These are phyloP conservation scores for Pagrus major DNA, from an alignment of 2,113 vertebrate genomes.

Conservation along the genomic window DNA sequence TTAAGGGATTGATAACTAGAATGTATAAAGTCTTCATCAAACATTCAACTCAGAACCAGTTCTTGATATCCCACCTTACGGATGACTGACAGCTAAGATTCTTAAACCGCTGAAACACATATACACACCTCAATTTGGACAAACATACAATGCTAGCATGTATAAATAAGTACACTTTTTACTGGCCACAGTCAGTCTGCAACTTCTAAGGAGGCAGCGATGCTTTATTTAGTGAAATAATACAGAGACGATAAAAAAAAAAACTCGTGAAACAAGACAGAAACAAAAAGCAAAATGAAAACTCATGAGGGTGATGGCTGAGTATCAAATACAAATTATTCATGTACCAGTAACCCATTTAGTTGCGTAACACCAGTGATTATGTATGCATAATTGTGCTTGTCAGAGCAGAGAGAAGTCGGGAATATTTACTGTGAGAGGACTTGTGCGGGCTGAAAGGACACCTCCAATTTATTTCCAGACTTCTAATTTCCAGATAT, in stretches of 20 bases:
- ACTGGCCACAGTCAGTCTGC: background rate
- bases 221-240: background rate
- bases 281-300: constrained; percentile 51
- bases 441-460: constrained; percentile 54
- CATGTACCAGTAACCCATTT: constrained; percentile 83
- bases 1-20: too few species aligned
- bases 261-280: constrained; percentile 22
- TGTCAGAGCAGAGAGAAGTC: constrained; percentile 66
- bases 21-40: background rate
- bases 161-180: background rate
- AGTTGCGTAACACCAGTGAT: constrained; percentile 79
- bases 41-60: background rate
- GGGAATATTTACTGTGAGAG: constrained; percentile 62
- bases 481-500: constrained; percentile 34
- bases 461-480: constrained; percentile 40
- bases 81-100: background rate
- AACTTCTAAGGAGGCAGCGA: background rate
- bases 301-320: constrained; percentile 55
- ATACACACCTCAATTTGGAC: background rate
- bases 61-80: background rate
- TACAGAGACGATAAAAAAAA: background rate
- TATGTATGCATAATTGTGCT: constrained; percentile 79
- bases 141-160: background rate
- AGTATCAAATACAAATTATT: constrained; percentile 79
- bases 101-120: background rate